Percentiles rank a stretch among this genome's conserved stretches.
Evolutionary conservation across 2,113 vertebrate species (phyloP).

Genomic region (Esox niger): DNA sequence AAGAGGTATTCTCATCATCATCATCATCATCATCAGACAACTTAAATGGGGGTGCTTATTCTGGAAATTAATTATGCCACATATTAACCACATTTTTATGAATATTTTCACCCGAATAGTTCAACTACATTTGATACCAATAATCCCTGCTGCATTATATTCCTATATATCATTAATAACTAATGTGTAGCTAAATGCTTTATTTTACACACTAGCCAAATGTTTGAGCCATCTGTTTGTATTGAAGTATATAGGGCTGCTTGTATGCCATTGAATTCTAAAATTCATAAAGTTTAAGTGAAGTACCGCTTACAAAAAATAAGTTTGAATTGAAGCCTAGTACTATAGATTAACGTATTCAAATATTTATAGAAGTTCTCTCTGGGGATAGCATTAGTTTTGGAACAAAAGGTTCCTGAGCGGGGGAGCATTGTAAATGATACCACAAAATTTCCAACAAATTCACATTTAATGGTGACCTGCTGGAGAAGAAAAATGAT

Average conservation of each 20-base stretch:
- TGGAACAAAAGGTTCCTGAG: constrained; percentile 77
- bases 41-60: too few relatives aligned
- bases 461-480: constrained; percentile 79
- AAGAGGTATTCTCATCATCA: too few relatives aligned
- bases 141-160: too few relatives aligned
- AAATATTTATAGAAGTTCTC: constrained; percentile 75
- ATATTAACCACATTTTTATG: too few relatives aligned
- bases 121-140: too few relatives aligned
- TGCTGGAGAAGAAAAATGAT: constrained; percentile 78
- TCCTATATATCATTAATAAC: not conserved
- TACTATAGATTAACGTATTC: constrained; percentile 51
- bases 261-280: not conserved
- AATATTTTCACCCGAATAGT: too few relatives aligned
- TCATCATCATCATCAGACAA: too few relatives aligned
- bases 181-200: not conserved
- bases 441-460: constrained; percentile 72
- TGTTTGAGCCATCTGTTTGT: not conserved
- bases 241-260: not conserved
- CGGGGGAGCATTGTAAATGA: constrained; percentile 72
- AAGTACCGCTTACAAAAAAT: constrained; percentile 38
- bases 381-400: constrained; percentile 70
- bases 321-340: constrained; percentile 57
- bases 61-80: too few relatives aligned
- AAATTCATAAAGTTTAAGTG: constrained; percentile 27
- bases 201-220: not conserved